phyloP scores from a whole-genome alignment of 2,888 invertebrate genomes.

The Strigamia transsilvanica region DNA sequence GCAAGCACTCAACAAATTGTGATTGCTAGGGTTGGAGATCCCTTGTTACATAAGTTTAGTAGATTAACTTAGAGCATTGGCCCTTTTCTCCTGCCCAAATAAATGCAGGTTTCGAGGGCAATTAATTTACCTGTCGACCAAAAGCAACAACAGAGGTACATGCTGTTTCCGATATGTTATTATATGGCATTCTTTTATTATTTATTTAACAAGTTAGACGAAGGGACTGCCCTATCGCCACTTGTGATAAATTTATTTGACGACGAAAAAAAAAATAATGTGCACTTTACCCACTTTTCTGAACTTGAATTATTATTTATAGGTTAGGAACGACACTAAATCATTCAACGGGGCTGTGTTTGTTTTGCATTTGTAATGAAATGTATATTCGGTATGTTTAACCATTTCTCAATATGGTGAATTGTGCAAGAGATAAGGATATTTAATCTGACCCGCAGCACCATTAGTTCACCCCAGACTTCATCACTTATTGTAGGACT shows the following conservation, averaged over 20 bases:
- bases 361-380: too few relatives aligned
- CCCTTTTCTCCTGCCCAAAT: constrained; percentile 28
- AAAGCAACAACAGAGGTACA: background rate
- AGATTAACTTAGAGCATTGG: constrained; percentile 27
- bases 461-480: background rate
- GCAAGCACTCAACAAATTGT: background rate
- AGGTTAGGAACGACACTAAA: background rate
- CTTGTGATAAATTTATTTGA: background rate
- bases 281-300: constrained; percentile 3
- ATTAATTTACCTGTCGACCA: constrained; percentile 23
- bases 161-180: background rate
- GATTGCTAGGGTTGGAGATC: constrained; percentile 22
- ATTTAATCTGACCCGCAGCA: background rate
- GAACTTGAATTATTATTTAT: background rate
- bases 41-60: constrained; percentile 33
- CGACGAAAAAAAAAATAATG: background rate
- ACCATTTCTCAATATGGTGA: background rate
- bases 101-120: constrained; percentile 39
- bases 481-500: background rate
- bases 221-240: background rate
- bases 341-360: too few relatives aligned
- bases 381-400: background rate
- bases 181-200: background rate
- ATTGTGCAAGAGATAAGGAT: background rate
- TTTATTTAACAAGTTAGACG: background rate